These are phyloP conservation scores for Holotrichia oblita DNA, from an alignment of 1,140 invertebrate species.

Conservation along the genomic window DNA sequence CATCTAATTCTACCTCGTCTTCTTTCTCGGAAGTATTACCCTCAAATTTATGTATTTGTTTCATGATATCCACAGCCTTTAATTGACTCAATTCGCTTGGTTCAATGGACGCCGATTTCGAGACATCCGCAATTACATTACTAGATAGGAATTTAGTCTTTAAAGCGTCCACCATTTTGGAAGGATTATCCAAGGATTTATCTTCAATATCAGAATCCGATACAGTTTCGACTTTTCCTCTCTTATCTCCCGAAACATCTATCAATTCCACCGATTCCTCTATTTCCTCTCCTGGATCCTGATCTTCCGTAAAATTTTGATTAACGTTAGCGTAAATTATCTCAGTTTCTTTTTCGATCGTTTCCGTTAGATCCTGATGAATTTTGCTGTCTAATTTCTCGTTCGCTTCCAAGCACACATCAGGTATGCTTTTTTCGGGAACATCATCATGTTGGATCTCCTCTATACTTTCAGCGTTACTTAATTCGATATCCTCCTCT, in stretches of 20 bases:
- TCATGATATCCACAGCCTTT: constrained; percentile 55
- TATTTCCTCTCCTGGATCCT: constrained; percentile 38
- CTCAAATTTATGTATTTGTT: constrained; percentile 58
- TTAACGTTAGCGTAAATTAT: background rate
- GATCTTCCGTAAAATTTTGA: constrained; percentile 44
- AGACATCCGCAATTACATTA: constrained; percentile 9
- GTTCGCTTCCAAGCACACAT: constrained; percentile 6
- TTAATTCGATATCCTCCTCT: constrained; percentile 38
- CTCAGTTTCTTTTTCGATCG: constrained; percentile 14
- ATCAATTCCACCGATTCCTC: background rate
- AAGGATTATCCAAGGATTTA: constrained; percentile 42
- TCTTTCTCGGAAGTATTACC: constrained; percentile 44
- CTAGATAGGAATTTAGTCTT: constrained; percentile 52
- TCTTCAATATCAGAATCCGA: background rate
- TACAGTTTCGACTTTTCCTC: constrained; percentile 46
- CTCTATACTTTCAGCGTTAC: background rate
- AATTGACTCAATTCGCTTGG: constrained; percentile 47
- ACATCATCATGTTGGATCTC: constrained; percentile 5
- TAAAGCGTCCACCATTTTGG: constrained; percentile 54
- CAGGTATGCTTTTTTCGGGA: constrained; percentile 36
- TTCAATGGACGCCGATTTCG: constrained; percentile 35
- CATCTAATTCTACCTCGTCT: constrained; percentile 46
- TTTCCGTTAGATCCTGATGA: no score
- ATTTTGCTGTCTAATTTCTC: constrained; percentile 7
- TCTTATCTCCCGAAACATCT: constrained; percentile 49